Evolutionary conservation across 2,797 vertebrate genomes (phyloP), one percentile per base, ranked within the genome.

Genomic region (Crenichthys baileyi): DNA sequence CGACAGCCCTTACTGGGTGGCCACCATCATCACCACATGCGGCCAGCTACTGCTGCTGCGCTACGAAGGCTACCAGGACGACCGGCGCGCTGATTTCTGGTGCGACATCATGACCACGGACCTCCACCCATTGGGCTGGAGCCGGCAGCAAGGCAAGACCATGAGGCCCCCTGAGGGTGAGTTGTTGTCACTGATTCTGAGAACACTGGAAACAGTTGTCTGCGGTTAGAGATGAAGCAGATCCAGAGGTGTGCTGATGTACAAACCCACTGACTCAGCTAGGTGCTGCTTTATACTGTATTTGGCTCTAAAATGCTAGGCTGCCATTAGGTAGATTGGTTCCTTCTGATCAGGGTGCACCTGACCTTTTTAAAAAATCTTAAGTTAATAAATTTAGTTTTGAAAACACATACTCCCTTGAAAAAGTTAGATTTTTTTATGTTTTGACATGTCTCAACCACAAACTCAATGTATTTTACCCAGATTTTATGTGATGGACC

Each of bases 1-100:
- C 2, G 96, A 97, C 83, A 93, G 92, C 0, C 96, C 97, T 50
- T 98, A 97, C 96, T 97, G 99, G 84, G 95, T 96, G 82, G 98
- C 98, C 86, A 97, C 95, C 82, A 96, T 99, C 93, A 98, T 99
- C 80, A 99, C 98, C 18, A 97, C 98, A 24, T 99, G 98, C 48
- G 98, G 98, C 80, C 98, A 99, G 94, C 93, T 99, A 88, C 96
- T 99, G 39, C 95, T 99, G 29, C 93, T 99, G 18, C 97, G 98
- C 77, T 99, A 99, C 0, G 97, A 97, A 72, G 98, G 98, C 51
- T 99, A 97, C 11, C 96, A 97, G 41, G 97, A 99, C 15, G 97
- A 99, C 90, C 96, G 98, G 24, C 96, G 96, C 9, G 97, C 97
- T 0, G 98, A 99, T 93, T 99, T 99, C 87, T 99, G 98, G 98